Conservation (phyloP, 2,113 vertebrate genomes). For the Eudyptes chrysolophus region DNA sequence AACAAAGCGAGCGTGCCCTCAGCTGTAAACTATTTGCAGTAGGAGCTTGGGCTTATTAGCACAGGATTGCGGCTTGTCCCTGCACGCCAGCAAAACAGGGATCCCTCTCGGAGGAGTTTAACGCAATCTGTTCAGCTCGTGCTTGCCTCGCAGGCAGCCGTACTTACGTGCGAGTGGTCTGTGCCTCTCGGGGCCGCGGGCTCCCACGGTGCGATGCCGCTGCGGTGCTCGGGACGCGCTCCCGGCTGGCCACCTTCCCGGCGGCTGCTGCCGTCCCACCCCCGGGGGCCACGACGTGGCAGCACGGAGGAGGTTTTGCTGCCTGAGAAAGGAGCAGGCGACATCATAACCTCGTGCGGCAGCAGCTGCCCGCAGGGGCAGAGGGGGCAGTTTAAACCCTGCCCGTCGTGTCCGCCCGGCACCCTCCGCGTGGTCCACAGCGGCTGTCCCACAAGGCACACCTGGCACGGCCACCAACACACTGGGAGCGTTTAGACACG, state of each 20-base stretch:
- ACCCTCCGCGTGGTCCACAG: accelerated
- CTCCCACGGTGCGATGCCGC: accelerated
- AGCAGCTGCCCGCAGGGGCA: not conserved
- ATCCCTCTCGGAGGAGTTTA: not conserved
- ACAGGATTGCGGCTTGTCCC: accelerated
- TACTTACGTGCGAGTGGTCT: not conserved
- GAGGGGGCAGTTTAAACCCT: too few relatives aligned
- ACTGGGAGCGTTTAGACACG: accelerated
- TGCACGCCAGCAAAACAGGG: not conserved
- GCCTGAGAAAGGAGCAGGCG: not conserved
- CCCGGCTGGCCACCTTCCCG: too few relatives aligned
- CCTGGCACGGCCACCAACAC: not conserved
- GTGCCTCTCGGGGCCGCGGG: accelerated
- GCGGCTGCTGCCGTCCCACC: not conserved
- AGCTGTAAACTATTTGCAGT: not conserved
- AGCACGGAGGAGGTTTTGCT: not conserved
- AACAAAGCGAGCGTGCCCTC: not conserved
- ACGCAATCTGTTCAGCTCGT: not conserved
- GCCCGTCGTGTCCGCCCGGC: accelerated
- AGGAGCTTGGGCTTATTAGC: not conserved
- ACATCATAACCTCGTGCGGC: accelerated
- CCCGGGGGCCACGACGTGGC: not conserved
- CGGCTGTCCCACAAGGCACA: accelerated
- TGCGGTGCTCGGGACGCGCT: accelerated
- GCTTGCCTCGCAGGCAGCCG: not conserved